Percentiles rank a stretch among this genome's conserved stretches.
Conservation (phyloP, 2,888 invertebrate genomes). For the Tubiluchus corallicola region DNA sequence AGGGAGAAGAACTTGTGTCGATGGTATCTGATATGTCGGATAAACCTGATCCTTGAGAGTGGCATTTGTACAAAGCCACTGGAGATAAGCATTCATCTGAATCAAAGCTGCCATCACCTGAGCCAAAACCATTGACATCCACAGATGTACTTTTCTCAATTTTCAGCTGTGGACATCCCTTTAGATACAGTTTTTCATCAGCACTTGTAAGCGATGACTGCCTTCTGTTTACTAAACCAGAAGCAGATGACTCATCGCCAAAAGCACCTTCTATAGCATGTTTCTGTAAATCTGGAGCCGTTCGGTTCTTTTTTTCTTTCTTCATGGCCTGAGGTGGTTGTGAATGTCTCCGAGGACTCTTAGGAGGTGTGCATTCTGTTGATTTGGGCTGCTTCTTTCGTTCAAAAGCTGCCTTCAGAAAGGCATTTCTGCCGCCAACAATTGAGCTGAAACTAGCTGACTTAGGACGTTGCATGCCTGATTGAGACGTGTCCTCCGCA, state of each 20-base stretch:
- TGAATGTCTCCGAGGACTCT: no score
- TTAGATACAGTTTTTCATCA: background rate
- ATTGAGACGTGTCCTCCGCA: background rate
- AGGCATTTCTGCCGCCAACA: background rate
- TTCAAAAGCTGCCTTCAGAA: background rate
- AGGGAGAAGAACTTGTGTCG: no score
- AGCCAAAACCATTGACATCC: background rate
- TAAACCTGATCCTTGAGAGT: background rate
- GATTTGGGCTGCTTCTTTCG: no score
- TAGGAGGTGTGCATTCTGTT: no score
- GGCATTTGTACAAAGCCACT: background rate
- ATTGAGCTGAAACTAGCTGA: background rate
- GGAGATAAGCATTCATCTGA: background rate
- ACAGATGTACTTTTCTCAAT: background rate
- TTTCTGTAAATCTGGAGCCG: background rate
- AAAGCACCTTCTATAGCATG: background rate
- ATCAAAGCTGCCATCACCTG: background rate
- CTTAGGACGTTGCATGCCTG: background rate
- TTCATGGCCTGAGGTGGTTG: no score
- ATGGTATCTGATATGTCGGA: background rate
- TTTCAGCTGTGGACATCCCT: background rate
- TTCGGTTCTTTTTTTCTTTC: no score
- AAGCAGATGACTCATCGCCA: background rate
- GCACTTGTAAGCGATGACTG: constrained; percentile 1
- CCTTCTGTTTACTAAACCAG: background rate